Conservation (phyloP, 2,797 vertebrate genomes). For the Acrossocheilus fasciatus region DNA sequence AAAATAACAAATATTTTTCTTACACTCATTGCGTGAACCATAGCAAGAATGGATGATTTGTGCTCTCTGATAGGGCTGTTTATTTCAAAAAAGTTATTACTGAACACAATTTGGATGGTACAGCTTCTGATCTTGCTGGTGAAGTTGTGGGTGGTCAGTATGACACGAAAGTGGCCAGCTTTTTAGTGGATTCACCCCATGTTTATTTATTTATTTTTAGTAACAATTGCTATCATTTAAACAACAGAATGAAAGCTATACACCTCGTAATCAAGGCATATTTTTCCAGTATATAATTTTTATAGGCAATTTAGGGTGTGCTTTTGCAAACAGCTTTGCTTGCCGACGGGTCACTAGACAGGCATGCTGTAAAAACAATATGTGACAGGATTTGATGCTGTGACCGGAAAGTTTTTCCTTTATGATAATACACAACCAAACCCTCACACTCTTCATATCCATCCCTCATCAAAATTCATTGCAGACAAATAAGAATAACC, state of each 20-base stretch:
- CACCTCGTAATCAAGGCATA: neutral
- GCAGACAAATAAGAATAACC: neutral
- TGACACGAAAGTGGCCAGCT: neutral
- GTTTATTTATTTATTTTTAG: neutral
- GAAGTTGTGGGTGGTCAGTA: neutral
- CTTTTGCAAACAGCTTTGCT: neutral
- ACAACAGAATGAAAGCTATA: neutral
- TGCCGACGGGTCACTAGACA: neutral
- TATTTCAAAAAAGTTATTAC: neutral
- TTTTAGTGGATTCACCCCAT: neutral
- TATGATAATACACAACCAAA: neutral
- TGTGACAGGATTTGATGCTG: neutral
- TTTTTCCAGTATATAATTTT: neutral
- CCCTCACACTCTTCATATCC: neutral
- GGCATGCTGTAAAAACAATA: neutral
- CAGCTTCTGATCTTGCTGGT: neutral
- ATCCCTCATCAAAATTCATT: constrained; percentile 12
- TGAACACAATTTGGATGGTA: neutral
- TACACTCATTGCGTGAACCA: neutral
- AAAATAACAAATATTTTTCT: neutral
- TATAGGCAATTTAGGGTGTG: neutral
- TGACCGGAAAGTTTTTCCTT: neutral
- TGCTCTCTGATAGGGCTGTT: neutral
- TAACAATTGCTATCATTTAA: neutral
- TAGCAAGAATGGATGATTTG: neutral